Base-by-base conservation (phyloP, 1,140 invertebrate genomes). In the Drosophila ercepeae region DNA sequence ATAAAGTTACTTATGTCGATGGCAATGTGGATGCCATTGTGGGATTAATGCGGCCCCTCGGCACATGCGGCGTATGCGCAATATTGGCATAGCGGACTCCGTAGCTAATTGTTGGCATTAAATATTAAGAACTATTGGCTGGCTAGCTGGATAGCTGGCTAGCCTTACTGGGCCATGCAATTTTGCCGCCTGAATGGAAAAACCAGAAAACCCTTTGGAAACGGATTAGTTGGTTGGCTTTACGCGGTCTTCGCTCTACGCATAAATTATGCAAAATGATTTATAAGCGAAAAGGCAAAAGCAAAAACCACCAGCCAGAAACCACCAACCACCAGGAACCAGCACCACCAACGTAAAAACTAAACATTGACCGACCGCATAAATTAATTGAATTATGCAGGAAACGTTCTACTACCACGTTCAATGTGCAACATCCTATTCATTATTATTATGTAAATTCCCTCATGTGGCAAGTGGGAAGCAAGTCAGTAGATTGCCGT, bases 221-320 rank as follows among this genome's bases (percentile, higher is more conserved):
- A 25, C 29, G 55, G 72, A 70, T 75, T 75, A 75, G 71, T 41
- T 41, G 27, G 16, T 25, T 6, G 74, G 42, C 44, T 29, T 23
- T 41, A 23, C 51, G 69, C 82, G 27, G 32, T 41, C 34, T 49
- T 16, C 46, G 48, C 46, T 57, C 57, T 41, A 27, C 51, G 69
- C 82, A 86, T 86, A 86, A 86, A 86, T 86, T 86, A 86, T 88
- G 82, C 77, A 88, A 82, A 88, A 67, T 82, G 82, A 86, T 86
- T 86, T 82, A 86, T 88, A 58, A 79, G 50, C 78, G 44, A 42
- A 50, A 54, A 55, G 68, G 67, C 72, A 71, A 72, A 75, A 58
- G 57, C 45, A 42, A 72, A 75, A 76, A 78, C 59, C 51, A 42
- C 60, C 19, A 49, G 52, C 55, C 55, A 49, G 52, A 55, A 36